phyloP scores from a whole-genome alignment of 2,113 vertebrate species.

The Neolamprologus devosi region DNA sequence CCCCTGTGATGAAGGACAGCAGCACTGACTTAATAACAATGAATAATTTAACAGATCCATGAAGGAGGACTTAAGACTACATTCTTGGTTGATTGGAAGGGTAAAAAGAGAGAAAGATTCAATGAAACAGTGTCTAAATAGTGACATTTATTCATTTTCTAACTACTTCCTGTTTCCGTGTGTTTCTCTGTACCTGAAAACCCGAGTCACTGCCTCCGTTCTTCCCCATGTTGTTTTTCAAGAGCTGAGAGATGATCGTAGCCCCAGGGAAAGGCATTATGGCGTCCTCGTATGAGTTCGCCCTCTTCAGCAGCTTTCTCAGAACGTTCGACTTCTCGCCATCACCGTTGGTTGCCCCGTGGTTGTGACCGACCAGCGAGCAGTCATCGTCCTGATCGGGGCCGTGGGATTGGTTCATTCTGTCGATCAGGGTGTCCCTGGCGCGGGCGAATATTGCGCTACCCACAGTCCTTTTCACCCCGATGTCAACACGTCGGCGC shows the following conservation, averaged over 20 bases:
- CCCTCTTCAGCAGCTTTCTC: slow-evolving; percentile 97
- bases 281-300: slow-evolving; percentile 96
- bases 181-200: slow-evolving; percentile 77
- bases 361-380: slow-evolving; percentile 84
- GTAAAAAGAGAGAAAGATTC: not conserved
- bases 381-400: slow-evolving; percentile 92
- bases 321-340: slow-evolving; percentile 97
- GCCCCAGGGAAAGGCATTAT: slow-evolving; percentile 97
- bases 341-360: slow-evolving; percentile 62
- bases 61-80: not conserved
- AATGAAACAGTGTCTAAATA: not conserved
- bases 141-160: not conserved
- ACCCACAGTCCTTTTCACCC: slow-evolving; percentile 98
- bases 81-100: not conserved
- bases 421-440: slow-evolving; percentile 87
- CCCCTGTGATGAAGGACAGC: slow-evolving; percentile 30
- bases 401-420: slow-evolving; percentile 94
- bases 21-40: not conserved
- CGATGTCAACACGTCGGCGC: slow-evolving; percentile 98
- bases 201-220: slow-evolving; percentile 91
- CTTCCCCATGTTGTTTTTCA: slow-evolving; percentile 98
- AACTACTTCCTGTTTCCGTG: not conserved
- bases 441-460: slow-evolving; percentile 85
- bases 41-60: not conserved
- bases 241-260: slow-evolving; percentile 98